Evolutionary conservation across 2,888 invertebrate species (phyloP), one percentile per base, ranked within the genome.

Genomic region (Zhuqinia jingwanae): DNA sequence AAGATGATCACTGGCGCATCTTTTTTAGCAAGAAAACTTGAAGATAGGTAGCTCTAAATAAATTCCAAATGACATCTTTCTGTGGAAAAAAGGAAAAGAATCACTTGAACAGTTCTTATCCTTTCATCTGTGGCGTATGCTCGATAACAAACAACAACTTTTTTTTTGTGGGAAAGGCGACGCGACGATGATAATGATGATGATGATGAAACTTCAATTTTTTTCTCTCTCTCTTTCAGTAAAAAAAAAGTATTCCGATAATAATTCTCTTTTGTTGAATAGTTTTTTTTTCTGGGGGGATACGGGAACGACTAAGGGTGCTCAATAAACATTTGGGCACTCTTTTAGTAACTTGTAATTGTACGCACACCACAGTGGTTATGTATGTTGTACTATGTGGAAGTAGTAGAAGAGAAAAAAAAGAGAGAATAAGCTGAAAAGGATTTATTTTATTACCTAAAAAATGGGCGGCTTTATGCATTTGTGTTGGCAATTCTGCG

Each of bases 401-500:
- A 11, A 47, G 13, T 47, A 47, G 47, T n/a, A n/a, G n/a, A n/a
- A n/a, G n/a, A n/a, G 70, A 11, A 36, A 45, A 30, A 17, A 30
- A 27, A 45, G 58, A 77, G 27, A 45, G 58, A 77, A 13, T 58
- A 36, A 17, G 42, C 56, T 56, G 27, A 58, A 77, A 77, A 76
- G 65, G 77, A 76, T 76, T 83, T 83, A 76, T 76, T 83, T 83
- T 83, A 76, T 68, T 83, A 56, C 76, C 76, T 8, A 25, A 78
- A 63, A 77, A 77, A 83, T 83, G 83, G 83, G 83, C 76, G 83
- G 83, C 77, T 56, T 42, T 56, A 22, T 60, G 17, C 58, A 45
- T 22, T 73, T 77, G 78, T 70, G 70, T 84, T 84, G 84, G 84
- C 84, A 84, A 84, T 84, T 84, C 84, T 77, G 68, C 63, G 56